phyloP scores from a whole-genome alignment of 2,113 vertebrate genomes.

The Anser cygnoides region DNA sequence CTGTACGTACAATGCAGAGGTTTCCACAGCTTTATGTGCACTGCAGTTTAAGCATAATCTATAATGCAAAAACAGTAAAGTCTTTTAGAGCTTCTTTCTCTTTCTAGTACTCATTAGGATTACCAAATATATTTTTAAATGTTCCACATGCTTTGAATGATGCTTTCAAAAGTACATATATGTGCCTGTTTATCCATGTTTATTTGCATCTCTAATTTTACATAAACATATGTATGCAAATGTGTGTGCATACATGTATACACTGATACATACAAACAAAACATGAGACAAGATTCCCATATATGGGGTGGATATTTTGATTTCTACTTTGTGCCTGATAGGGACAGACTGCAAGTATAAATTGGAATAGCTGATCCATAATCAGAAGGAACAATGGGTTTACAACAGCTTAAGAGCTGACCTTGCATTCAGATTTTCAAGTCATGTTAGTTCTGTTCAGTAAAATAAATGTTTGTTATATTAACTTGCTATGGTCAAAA shows the following conservation, averaged over 20 bases:
- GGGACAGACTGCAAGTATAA: not conserved
- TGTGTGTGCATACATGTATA: not conserved
- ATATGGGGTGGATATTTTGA: not conserved
- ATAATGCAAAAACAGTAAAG: not conserved
- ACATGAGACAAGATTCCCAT: not conserved
- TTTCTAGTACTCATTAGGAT: not conserved
- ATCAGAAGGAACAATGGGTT: not conserved
- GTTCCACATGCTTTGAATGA: not conserved
- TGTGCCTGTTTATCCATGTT: not conserved
- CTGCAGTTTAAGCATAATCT: not conserved
- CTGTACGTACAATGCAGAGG: not conserved
- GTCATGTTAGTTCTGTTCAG: not conserved
- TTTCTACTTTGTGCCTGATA: not conserved
- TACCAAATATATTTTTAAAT: not conserved
- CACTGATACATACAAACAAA: not conserved
- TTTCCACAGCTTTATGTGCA: not conserved
- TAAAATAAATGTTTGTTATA: not conserved
- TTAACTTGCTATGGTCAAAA: not conserved
- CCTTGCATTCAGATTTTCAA: not conserved
- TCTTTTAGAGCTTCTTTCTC: not conserved
- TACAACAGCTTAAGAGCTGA: not conserved
- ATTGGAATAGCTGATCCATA: not conserved
- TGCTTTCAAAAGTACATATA: not conserved
- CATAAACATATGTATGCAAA: not conserved
- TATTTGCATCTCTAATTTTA: not conserved